These are phyloP conservation scores for Tokudaia tokunoshimensis DNA, from an alignment of 2,797 vertebrate genomes.

Conservation along the genomic window DNA sequence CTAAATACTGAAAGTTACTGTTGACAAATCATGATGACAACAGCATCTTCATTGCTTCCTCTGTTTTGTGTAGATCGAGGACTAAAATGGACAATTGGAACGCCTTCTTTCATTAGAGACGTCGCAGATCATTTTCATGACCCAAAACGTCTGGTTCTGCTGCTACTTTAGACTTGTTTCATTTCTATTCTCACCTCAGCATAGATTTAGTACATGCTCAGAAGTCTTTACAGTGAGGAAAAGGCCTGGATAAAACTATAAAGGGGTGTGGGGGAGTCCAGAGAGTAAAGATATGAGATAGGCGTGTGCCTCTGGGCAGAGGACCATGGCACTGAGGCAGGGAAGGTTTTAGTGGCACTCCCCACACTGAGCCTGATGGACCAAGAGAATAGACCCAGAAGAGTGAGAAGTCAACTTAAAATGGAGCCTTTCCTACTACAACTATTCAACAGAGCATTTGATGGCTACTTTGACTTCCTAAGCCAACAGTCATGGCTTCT, in stretches of 20 bases:
- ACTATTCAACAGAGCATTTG: neutral
- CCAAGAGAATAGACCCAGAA: accelerated
- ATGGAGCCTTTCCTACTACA: too few species aligned
- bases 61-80: neutral
- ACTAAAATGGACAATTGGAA: neutral
- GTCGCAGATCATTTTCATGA: neutral
- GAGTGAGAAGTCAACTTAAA: neutral
- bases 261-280: neutral
- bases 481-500: neutral
- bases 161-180: neutral
- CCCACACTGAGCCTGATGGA: too few species aligned
- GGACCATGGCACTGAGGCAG: too few species aligned
- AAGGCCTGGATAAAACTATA: neutral
- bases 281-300: neutral
- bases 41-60: neutral
- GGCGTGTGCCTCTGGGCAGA: neutral
- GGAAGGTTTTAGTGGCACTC: neutral
- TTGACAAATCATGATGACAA: neutral
- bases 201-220: neutral
- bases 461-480: neutral
- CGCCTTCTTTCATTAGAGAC: neutral
- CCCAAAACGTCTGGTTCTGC: neutral
- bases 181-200: neutral
- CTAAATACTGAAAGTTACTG: neutral
- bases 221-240: neutral